A percentile compares a stretch with the other conserved stretches of the same genome.
These are phyloP conservation scores for Drosophila ficusphila DNA, from an alignment of 1,140 invertebrate genomes.

Conservation along the genomic window DNA sequence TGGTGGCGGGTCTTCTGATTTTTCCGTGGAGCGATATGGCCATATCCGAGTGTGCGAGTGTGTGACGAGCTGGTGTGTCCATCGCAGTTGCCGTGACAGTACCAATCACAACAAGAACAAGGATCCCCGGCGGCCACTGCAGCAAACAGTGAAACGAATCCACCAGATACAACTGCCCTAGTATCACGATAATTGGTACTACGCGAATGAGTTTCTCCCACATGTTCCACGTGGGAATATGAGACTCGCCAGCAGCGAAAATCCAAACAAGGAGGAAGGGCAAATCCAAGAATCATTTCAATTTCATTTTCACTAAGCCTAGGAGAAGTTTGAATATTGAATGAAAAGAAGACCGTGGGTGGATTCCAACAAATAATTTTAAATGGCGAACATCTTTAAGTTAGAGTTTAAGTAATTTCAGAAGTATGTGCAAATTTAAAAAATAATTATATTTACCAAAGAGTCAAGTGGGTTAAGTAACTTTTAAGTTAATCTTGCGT, in stretches of 20 bases:
- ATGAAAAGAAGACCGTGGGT: too few relatives aligned
- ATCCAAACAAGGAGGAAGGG: background rate
- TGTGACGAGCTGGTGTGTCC: slow-evolving; percentile 36
- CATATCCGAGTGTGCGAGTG: slow-evolving; percentile 16
- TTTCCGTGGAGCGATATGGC: slow-evolving; percentile 19
- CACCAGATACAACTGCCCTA: slow-evolving; percentile 15
- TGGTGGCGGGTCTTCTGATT: slow-evolving; percentile 44
- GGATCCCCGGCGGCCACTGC: slow-evolving; percentile 24
- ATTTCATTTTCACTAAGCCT: background rate
- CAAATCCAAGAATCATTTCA: background rate
- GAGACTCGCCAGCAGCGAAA: background rate
- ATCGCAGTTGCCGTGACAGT: slow-evolving; percentile 71
- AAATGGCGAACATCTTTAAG: too few relatives aligned
- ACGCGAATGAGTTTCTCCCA: slow-evolving; percentile 28
- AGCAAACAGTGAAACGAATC: slow-evolving; percentile 17
- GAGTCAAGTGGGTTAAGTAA: too few relatives aligned
- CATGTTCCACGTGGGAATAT: slow-evolving; percentile 34
- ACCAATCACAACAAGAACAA: slow-evolving; percentile 56
- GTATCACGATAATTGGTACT: slow-evolving; percentile 59
- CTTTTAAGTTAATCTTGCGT: slow-evolving; percentile 63
- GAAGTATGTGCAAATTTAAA: too few relatives aligned
- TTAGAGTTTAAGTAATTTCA: too few relatives aligned
- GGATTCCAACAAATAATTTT: too few relatives aligned
- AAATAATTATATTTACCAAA: too few relatives aligned
- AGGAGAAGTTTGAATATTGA: too few relatives aligned